Evolutionary conservation across 1,140 invertebrate species (phyloP).

Genomic region (Formica selysi): DNA sequence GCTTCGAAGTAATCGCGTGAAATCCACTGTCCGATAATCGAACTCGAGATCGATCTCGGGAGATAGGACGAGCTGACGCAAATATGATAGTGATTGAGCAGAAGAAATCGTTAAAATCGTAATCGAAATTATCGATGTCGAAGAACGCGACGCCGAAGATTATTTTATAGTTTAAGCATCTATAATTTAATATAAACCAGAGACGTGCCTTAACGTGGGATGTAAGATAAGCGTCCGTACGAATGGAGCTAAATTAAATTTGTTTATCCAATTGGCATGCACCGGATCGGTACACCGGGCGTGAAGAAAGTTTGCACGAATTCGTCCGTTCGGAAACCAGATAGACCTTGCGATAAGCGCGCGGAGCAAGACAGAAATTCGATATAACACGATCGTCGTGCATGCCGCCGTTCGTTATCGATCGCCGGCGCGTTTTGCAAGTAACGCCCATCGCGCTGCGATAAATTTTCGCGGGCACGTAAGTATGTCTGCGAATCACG

Average conservation of each 20-base stretch:
- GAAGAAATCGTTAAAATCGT: neutral
- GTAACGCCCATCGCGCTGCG: slow-evolving; percentile 65
- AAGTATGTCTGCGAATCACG: slow-evolving; percentile 70
- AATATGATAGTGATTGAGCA: neutral
- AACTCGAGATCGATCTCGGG: neutral
- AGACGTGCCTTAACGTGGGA: neutral
- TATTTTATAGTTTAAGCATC: neutral
- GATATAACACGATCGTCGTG: slow-evolving; percentile 70
- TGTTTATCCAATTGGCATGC: slow-evolving; percentile 57
- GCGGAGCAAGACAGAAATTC: slow-evolving; percentile 64
- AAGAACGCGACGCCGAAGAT: neutral
- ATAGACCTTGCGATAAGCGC: slow-evolving; percentile 52
- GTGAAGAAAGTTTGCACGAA: slow-evolving; percentile 58
- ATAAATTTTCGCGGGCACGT: slow-evolving; percentile 72
- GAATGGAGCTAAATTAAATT: slow-evolving; percentile 54
- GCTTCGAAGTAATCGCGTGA: neutral
- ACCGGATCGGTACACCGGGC: slow-evolving; percentile 37
- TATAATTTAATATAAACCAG: neutral
- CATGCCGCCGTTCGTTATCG: slow-evolving; percentile 67
- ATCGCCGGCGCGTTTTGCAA: slow-evolving; percentile 67
- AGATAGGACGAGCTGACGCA: neutral
- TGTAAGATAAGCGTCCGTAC: slow-evolving; percentile 18
- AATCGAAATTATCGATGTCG: neutral
- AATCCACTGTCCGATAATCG: neutral
- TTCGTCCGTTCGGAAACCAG: slow-evolving; percentile 52